Percentiles rank a stretch among this genome's conserved stretches.
Conservation (phyloP, 1,140 invertebrate genomes). For the Laupala kohalensis region DNA sequence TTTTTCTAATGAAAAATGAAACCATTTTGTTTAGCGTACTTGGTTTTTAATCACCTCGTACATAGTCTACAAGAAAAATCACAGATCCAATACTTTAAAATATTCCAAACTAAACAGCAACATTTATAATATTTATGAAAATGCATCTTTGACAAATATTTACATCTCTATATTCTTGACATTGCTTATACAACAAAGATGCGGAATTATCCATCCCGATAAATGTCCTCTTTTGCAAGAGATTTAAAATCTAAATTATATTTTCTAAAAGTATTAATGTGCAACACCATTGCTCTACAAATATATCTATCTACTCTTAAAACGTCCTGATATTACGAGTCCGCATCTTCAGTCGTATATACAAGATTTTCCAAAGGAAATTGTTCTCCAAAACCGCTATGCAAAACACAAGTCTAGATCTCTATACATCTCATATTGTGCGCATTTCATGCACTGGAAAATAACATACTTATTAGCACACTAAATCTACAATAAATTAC, state of each 20-base stretch:
- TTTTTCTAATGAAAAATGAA: no score
- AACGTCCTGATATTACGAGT: neutral
- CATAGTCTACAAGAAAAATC: neutral
- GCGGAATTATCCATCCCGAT: neutral
- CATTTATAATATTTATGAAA: neutral
- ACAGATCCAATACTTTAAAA: neutral
- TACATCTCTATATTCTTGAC: neutral
- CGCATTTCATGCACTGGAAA: neutral
- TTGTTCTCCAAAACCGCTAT: neutral
- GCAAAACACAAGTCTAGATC: neutral
- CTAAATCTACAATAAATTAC: neutral
- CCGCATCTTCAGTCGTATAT: neutral
- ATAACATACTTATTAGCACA: neutral
- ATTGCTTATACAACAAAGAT: neutral
- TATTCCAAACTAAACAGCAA: neutral
- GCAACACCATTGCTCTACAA: neutral
- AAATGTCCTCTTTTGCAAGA: neutral
- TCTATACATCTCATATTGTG: neutral
- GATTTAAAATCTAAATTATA: neutral
- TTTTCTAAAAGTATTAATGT: neutral
- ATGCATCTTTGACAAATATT: neutral
- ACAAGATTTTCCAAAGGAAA: neutral
- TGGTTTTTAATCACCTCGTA: neutral
- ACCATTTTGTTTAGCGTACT: neutral
- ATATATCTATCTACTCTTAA: neutral